phyloP scores from a whole-genome alignment of 2,888 invertebrate genomes.

The Microplitis manilae region DNA sequence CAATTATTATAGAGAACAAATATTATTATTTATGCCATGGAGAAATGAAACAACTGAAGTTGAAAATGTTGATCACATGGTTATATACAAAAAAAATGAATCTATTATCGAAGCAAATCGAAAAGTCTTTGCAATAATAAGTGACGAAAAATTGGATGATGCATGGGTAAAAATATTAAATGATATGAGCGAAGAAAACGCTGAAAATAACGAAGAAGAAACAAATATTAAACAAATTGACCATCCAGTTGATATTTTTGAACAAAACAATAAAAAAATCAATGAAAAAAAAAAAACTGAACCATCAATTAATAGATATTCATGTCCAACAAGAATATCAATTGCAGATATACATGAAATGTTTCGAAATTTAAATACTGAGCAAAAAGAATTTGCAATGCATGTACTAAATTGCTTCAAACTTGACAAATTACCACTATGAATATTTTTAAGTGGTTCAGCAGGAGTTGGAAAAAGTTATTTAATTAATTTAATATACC shows the following conservation, averaged over 20 bases:
- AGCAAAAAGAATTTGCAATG: slow-evolving; percentile 46
- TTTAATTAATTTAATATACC: slow-evolving; percentile 54
- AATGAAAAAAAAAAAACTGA: slow-evolving; percentile 31
- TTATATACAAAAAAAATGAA: slow-evolving; percentile 30
- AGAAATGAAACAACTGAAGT: slow-evolving; percentile 45
- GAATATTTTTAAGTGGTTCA: slow-evolving; percentile 53
- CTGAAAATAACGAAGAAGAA: slow-evolving; percentile 8
- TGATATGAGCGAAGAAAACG: slow-evolving; percentile 18
- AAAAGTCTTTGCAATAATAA: slow-evolving; percentile 31
- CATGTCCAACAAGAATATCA: slow-evolving; percentile 30
- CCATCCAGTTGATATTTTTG: slow-evolving; percentile 36
- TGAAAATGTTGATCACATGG: slow-evolving; percentile 40
- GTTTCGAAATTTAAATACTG: slow-evolving; percentile 42
- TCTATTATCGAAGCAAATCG: slow-evolving; percentile 35
- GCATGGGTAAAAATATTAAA: slow-evolving; percentile 30
- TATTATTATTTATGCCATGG: slow-evolving; percentile 51
- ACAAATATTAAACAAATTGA: slow-evolving; percentile 21
- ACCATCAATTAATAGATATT: slow-evolving; percentile 20
- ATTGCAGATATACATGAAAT: slow-evolving; percentile 35
- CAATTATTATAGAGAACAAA: slow-evolving; percentile 46
- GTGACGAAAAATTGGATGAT: slow-evolving; percentile 37
- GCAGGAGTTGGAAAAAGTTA: slow-evolving; percentile 60
- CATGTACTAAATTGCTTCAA: slow-evolving; percentile 46
- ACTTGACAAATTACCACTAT: slow-evolving; percentile 44
- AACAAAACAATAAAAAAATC: slow-evolving; percentile 30